Conservation (phyloP, 2,113 vertebrate genomes). For the Syrrhaptes paradoxus region DNA sequence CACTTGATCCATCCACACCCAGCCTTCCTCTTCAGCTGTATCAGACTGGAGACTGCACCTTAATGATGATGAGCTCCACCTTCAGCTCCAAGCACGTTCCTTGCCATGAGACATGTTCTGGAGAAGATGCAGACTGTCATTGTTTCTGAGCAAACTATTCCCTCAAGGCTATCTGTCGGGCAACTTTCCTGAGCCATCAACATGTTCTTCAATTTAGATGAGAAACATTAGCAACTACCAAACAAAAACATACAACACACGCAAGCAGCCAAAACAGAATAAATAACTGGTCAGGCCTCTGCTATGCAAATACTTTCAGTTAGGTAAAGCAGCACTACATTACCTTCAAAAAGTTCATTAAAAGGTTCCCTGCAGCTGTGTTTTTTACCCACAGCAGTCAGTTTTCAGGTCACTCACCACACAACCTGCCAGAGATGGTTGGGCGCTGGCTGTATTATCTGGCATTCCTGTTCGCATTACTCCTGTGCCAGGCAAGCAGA, state of each 20-base stretch:
- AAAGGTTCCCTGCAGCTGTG: not conserved
- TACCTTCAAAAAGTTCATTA: not conserved
- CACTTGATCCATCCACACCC: not conserved
- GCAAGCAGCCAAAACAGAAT: not conserved
- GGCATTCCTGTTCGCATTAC: not conserved
- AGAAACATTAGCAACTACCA: not conserved
- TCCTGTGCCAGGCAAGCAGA: not conserved
- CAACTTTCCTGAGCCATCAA: not conserved
- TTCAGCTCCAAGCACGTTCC: not conserved
- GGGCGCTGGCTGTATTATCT: not conserved
- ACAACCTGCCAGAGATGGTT: not conserved
- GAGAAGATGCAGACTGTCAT: not conserved
- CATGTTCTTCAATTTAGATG: not conserved
- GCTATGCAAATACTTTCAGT: not conserved
- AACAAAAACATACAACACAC: not conserved
- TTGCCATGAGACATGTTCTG: not conserved
- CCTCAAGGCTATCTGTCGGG: not conserved
- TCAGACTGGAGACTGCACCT: not conserved
- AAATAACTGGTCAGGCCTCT: not conserved
- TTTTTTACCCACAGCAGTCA: not conserved
- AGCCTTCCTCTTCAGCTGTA: not conserved
- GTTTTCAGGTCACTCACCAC: not conserved
- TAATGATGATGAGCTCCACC: fast-evolving
- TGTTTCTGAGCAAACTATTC: not conserved
- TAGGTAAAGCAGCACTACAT: not conserved